phyloP scores from a whole-genome alignment of 2,888 invertebrate genomes.

The Gymnocheta viridis region DNA sequence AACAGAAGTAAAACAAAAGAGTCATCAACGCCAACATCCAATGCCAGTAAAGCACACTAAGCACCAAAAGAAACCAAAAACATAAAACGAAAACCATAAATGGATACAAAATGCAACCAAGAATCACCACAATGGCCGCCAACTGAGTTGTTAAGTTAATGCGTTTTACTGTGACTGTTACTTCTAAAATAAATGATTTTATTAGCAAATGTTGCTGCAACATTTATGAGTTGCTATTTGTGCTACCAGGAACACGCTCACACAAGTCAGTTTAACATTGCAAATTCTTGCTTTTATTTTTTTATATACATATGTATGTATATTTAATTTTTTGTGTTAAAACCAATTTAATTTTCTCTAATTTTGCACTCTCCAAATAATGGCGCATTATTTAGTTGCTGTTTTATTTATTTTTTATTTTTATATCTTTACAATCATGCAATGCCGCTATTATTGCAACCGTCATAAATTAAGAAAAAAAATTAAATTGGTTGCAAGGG shows the following conservation, averaged over 20 bases:
- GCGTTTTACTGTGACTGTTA: slow-evolving; percentile 54
- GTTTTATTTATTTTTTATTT: neutral
- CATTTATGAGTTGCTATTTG: slow-evolving; percentile 33
- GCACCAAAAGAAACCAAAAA: slow-evolving; percentile 70
- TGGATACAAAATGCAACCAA: slow-evolving; percentile 42
- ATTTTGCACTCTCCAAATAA: slow-evolving; percentile 70
- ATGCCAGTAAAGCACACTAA: slow-evolving; percentile 71
- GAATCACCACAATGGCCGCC: slow-evolving; percentile 64
- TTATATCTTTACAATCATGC: slow-evolving; percentile 56
- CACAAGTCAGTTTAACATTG: slow-evolving; percentile 27
- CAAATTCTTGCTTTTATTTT: slow-evolving; percentile 2
- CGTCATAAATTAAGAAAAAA: slow-evolving; percentile 55
- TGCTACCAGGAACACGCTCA: slow-evolving; percentile 23
- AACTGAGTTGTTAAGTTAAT: slow-evolving; percentile 49
- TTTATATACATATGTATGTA: slow-evolving; percentile 4
- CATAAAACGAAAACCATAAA: slow-evolving; percentile 13
- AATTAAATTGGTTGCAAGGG: slow-evolving; percentile 54
- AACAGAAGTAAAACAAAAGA: slow-evolving; percentile 38
- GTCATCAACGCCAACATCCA: slow-evolving; percentile 57
- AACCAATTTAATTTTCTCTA: slow-evolving; percentile 69
- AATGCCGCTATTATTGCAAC: slow-evolving; percentile 68
- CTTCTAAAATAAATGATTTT: slow-evolving; percentile 3
- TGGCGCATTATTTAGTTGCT: slow-evolving; percentile 54
- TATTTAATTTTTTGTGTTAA: slow-evolving; percentile 16
- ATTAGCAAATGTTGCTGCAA: slow-evolving; percentile 41